Evolutionary conservation across 2,113 vertebrate genomes (phyloP), one percentile per base, ranked within the genome.

Genomic region (Hystrix cristata): DNA sequence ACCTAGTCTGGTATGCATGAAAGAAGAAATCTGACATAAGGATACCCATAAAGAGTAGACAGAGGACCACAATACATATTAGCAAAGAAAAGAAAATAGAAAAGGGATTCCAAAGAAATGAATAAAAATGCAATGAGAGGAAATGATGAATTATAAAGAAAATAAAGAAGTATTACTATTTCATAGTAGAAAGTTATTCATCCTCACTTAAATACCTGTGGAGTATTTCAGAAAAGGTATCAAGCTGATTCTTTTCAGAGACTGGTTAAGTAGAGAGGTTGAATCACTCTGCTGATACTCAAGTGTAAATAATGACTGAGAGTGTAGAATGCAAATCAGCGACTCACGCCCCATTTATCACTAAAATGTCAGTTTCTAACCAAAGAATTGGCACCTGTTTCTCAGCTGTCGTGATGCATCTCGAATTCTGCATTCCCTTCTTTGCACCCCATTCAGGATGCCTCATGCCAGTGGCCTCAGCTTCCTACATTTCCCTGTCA

Each of bases 11-110:
- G 13, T 86, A 92, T 13, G 4, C 60, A 92, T 48, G 5, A 91
- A 95, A 71, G 38, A 86, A 94, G 57, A 94, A 64, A 79, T 82
- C 38, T 69, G 25, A 91, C 94, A 96, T 71, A 51, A 85, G 12
- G 46, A 87, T 64, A 38, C n/a, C 9, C 43, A 34, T 34, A 43
- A 59, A 74, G 27, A 65, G 23, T 6, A 83, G 29, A 34, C 23
- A 57, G 2, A 46, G 64, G 46, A 19, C 34, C 38, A 69, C 3
- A 51, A 91, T 34, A 59, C 34, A 94, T n/a, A 85, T 13, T 74
- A 95, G 57, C 69, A 83, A 94, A 79, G 53, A 51, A 71, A 82
- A 62, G 9, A 79, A 27, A 43, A 53, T 2, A 79, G 11, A 19
- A 86, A 34, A 71, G 31, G 21, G 38, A 88, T 46, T 92, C 57